Evolutionary conservation across 2,888 invertebrate species (phyloP).

Genomic region (Tetropium fuscum): DNA sequence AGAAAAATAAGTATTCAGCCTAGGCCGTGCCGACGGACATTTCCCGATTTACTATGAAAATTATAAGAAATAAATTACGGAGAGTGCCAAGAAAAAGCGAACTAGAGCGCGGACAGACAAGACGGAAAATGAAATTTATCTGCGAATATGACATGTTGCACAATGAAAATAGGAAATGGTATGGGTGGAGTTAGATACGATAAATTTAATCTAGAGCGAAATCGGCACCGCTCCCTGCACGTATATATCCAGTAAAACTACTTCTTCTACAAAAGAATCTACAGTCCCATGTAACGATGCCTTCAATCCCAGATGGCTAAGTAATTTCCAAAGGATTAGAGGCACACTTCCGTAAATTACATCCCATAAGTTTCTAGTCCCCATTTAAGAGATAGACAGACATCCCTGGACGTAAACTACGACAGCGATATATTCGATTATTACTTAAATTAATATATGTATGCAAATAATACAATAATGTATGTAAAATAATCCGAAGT

Average conservation of each 20-base stretch:
- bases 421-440: too few species aligned
- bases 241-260: slow-evolving; percentile 25
- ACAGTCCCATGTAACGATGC: slow-evolving; percentile 17
- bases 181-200: slow-evolving; percentile 21
- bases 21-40: too few species aligned
- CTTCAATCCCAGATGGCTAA: slow-evolving; percentile 21
- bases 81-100: background rate
- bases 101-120: slow-evolving; percentile 4
- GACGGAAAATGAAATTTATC: slow-evolving; percentile 24
- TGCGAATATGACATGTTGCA: slow-evolving; percentile 23
- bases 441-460: too few species aligned
- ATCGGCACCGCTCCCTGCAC: slow-evolving; percentile 24
- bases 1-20: too few species aligned
- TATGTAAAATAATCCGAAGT: too few species aligned
- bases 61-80: slow-evolving; percentile 12
- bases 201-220: slow-evolving; percentile 22
- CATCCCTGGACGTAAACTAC: too few species aligned
- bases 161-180: slow-evolving; percentile 9
- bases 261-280: slow-evolving; percentile 9
- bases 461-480: too few species aligned
- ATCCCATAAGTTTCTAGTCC: too few species aligned
- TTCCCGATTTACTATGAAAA: too few species aligned
- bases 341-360: slow-evolving; percentile 8
- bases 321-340: slow-evolving; percentile 21
- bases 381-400: too few species aligned